These are phyloP conservation scores for Parotia lawesii DNA, from an alignment of 2,113 vertebrate genomes.

Conservation along the genomic window DNA sequence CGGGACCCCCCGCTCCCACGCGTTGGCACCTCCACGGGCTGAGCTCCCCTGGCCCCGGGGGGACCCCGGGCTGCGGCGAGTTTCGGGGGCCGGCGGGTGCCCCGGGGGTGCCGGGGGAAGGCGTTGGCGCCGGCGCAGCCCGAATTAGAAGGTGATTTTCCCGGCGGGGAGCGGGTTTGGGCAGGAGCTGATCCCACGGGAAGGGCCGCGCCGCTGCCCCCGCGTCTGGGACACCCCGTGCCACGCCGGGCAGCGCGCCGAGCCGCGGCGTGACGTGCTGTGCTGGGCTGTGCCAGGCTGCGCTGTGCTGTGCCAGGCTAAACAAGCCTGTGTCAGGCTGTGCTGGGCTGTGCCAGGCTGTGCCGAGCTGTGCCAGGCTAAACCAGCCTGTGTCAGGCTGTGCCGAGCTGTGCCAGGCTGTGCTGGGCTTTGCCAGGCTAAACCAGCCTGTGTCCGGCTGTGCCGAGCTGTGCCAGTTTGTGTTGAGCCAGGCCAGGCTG, in stretches of 20 bases:
- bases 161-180: slow-evolving; percentile 55
- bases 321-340: no score
- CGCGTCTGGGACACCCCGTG: background rate
- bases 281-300: background rate
- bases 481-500: no score
- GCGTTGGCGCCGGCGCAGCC: slow-evolving; percentile 23
- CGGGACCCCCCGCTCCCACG: background rate
- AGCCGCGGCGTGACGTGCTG: background rate
- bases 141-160: slow-evolving; percentile 70
- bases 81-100: background rate
- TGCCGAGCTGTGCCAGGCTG: background rate
- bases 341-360: accelerated
- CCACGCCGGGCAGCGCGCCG: background rate
- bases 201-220: background rate
- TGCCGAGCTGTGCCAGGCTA: background rate
- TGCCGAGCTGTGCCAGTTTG: background rate
- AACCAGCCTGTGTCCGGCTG: no score
- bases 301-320: accelerated
- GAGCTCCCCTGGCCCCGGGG: background rate
- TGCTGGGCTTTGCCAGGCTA: background rate
- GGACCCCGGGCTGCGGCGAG: background rate
- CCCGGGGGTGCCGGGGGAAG: background rate
- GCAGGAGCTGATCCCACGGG: background rate
- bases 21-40: background rate
- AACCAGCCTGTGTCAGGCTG: no score